Percentiles rank a stretch among this genome's conserved stretches.
Conservation (phyloP, 2,888 invertebrate genomes). For the Ametastegia equiseti region DNA sequence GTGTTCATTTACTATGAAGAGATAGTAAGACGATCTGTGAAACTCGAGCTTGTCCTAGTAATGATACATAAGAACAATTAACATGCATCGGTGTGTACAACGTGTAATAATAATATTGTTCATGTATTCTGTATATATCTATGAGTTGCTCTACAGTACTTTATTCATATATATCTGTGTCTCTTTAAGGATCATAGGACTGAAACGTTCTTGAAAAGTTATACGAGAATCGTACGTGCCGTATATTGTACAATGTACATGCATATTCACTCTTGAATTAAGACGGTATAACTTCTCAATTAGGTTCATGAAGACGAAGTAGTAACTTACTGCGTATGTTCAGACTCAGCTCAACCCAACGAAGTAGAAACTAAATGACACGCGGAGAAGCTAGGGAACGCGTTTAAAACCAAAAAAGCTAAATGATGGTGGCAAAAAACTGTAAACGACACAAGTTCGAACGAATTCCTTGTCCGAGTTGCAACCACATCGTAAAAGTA, state of each 20-base stretch:
- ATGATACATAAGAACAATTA: too few relatives aligned
- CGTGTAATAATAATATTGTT: background rate
- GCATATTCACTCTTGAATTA: constrained; percentile 2
- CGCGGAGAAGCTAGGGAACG: background rate
- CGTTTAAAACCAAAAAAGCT: background rate
- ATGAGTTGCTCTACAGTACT: background rate
- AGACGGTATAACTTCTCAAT: background rate
- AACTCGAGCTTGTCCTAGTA: too few relatives aligned
- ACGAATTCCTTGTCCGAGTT: background rate
- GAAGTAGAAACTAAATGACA: background rate
- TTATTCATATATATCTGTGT: background rate
- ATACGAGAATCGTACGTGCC: background rate
- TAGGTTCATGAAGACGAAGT: background rate
- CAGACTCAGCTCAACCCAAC: too few relatives aligned
- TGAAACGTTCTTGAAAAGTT: background rate
- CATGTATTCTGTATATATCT: background rate
- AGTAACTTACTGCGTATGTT: background rate
- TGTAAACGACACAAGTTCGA: background rate
- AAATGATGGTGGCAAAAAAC: background rate
- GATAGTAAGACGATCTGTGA: too few relatives aligned
- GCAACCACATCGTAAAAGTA: background rate
- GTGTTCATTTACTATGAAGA: too few relatives aligned
- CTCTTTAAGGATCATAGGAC: background rate
- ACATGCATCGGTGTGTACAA: too few relatives aligned
- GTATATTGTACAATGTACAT: background rate